Evolutionary conservation across 1,140 invertebrate species (phyloP), one percentile per base, ranked within the genome.

Genomic region (Heliconius eleuchia): DNA sequence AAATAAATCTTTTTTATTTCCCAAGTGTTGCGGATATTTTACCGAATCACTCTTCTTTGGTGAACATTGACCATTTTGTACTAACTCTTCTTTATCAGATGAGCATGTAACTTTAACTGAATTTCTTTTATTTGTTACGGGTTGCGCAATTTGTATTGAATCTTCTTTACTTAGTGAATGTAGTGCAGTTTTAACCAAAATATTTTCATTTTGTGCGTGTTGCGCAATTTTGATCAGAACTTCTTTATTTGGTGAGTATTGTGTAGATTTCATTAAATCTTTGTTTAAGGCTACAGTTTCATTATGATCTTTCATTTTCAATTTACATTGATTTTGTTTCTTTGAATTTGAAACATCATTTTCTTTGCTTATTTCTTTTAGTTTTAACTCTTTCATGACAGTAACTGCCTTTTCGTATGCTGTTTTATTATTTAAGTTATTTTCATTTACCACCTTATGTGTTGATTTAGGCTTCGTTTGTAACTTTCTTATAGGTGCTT

Each of bases 341-440:
- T 39, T 27, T 80, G 42, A 13, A 34, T 39, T 74, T 66, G 57
- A 57, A 27, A 70, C 11, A 74, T 83, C 78, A 46, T 46, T 72
- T 80, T 71, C 57, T 60, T 60, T 9, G 60, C 46, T 81, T 4
- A 79, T 83, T 79, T 87, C 79, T 77, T 88, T 87, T 11, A 76
- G 83, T 71, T 86, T 92, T 52, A 91, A 74, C 84, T 92, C 87
- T 11, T 84, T 79, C 84, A 92, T 88, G 30, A 93, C 82, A 83
- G 88, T 87, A 37, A 89, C 79, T 60, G 92, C 91, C 70, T 93
- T 93, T 78, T 91, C 87, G 84, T 90, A 93, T 18, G 87, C 88
- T 27, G 76, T 66, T 84, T 91, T 89, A 76, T 89, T 84, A 77
- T 90, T 88, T 37, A 88, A 73, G 82, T 76, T 23, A 82, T 30